Conservation (phyloP, 2,113 vertebrate genomes). For the Anseranas semipalmata region DNA sequence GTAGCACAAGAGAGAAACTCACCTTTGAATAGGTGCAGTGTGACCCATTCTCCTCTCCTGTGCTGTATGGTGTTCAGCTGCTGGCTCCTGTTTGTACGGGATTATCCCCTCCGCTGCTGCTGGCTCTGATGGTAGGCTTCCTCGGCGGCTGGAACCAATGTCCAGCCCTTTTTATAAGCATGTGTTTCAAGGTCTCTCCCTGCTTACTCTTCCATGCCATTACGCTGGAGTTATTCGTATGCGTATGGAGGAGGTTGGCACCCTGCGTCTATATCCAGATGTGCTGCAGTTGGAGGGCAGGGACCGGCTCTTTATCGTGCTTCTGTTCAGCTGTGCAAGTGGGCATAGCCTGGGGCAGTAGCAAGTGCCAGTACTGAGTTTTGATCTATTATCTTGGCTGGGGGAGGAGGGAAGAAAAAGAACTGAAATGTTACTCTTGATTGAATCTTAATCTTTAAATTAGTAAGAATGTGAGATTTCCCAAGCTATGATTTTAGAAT, state of each 20-base stretch:
- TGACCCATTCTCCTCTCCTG: neutral
- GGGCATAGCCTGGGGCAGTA: neutral
- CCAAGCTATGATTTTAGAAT: conserved; percentile 4
- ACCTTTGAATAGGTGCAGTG: neutral
- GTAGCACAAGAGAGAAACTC: neutral
- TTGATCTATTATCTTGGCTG: neutral
- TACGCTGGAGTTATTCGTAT: neutral
- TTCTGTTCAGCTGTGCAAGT: neutral
- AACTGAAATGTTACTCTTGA: conserved; percentile 2
- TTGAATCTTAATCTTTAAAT: conserved; percentile 37
- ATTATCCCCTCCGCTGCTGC: neutral
- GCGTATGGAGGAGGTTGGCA: neutral
- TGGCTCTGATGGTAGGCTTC: neutral
- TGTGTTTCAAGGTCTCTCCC: neutral
- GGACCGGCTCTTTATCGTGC: neutral
- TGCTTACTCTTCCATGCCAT: neutral
- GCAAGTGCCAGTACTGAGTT: neutral
- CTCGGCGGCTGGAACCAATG: neutral
- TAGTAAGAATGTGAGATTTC: neutral
- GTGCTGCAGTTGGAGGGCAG: neutral
- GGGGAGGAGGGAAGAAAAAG: rapidly evolving
- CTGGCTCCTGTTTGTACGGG: neutral
- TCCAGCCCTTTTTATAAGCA: neutral
- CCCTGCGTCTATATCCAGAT: neutral
- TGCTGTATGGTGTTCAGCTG: neutral